These are phyloP conservation scores for Galago senegalensis DNA, from an alignment of 2,797 vertebrate genomes.

Conservation along the genomic window DNA sequence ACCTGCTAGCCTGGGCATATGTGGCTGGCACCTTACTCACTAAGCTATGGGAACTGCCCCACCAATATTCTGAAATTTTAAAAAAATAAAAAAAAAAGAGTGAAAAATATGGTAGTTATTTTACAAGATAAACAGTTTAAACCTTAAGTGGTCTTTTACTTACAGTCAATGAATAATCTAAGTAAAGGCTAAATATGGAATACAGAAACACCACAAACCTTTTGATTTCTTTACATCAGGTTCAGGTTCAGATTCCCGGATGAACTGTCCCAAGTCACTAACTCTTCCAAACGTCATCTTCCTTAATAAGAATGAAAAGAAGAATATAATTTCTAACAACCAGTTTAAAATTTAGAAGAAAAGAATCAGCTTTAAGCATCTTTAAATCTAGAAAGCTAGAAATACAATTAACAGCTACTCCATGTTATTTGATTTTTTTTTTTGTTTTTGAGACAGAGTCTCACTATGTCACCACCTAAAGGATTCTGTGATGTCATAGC, in stretches of 20 bases:
- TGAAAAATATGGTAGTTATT: background rate
- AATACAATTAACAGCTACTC: constrained; percentile 16
- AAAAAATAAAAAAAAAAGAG: background rate
- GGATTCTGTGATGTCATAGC: no score
- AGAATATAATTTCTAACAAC: constrained; percentile 50
- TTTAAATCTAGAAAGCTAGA: constrained; percentile 24
- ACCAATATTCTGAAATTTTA: no score
- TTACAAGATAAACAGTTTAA: constrained; percentile 26
- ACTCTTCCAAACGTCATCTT: constrained; percentile 99
- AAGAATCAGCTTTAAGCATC: background rate
- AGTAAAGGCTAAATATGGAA: background rate
- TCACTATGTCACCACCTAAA: no score
- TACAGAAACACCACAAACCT: constrained; percentile 90
- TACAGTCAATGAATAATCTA: background rate
- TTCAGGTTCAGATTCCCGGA: constrained; percentile 98
- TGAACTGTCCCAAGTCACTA: constrained; percentile 98
- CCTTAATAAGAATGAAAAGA: constrained; percentile 87
- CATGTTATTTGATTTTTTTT: constrained; percentile 14
- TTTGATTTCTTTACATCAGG: constrained; percentile 99
- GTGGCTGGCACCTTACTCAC: no score
- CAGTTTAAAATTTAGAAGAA: background rate
- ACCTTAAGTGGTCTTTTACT: constrained; percentile 19
- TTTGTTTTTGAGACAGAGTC: no score
- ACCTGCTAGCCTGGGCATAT: no score
- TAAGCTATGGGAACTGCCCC: no score